A percentile compares a stretch with the other conserved stretches of the same genome.
These are phyloP conservation scores for Hydrophis major DNA, from an alignment of 2,797 vertebrate genomes.

Conservation along the genomic window DNA sequence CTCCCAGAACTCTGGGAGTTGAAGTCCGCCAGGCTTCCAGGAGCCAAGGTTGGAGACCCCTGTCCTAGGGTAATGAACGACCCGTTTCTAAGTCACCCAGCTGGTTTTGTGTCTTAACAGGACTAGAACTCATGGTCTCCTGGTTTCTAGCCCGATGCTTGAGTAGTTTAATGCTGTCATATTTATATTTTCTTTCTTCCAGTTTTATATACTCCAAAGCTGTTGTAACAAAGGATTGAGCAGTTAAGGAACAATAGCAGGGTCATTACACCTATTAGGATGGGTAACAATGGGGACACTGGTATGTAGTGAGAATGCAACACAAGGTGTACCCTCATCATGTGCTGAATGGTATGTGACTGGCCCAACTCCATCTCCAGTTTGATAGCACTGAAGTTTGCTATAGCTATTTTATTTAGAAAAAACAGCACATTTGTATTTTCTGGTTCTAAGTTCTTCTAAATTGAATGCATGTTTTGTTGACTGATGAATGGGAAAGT, in stretches of 20 bases:
- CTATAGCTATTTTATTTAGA: neutral
- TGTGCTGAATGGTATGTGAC: neutral
- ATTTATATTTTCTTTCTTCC: neutral
- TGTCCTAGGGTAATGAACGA: neutral
- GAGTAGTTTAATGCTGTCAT: neutral
- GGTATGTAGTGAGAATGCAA: neutral
- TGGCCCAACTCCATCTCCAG: neutral
- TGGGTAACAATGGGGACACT: neutral
- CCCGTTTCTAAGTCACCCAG: neutral
- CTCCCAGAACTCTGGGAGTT: too few relatives aligned
- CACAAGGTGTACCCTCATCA: neutral
- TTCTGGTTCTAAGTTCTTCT: neutral
- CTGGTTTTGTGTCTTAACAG: neutral
- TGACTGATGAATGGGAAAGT: neutral
- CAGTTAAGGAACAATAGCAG: neutral
- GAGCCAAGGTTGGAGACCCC: too few relatives aligned
- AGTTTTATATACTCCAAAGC: too few relatives aligned
- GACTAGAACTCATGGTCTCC: neutral
- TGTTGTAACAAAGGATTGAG: neutral
- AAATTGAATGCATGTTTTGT: neutral
- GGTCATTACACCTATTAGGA: neutral
- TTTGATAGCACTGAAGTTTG: neutral
- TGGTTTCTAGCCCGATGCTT: neutral
- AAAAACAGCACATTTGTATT: neutral
- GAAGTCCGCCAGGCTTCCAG: too few relatives aligned